Conservation (phyloP, 1,140 invertebrate genomes). For the Drosophila pseudoobscura region DNA sequence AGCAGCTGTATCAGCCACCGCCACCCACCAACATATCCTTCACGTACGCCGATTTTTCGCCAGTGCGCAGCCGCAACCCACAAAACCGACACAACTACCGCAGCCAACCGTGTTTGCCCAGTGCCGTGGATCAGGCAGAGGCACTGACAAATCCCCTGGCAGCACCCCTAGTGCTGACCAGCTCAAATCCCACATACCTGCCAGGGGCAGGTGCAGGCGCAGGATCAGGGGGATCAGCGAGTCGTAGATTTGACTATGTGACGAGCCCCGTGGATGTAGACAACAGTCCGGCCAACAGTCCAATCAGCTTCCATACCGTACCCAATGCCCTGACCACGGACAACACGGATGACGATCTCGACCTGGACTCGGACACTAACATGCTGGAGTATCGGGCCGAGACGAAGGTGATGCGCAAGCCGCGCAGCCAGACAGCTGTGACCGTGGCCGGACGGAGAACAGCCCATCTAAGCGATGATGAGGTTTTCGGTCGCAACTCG, state of each 20-base stretch:
- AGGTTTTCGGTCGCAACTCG: slow-evolving; percentile 75
- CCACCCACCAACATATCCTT: slow-evolving; percentile 80
- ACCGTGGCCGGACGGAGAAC: slow-evolving; percentile 61
- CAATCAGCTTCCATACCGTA: slow-evolving; percentile 63
- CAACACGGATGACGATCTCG: slow-evolving; percentile 78
- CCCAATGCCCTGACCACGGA: slow-evolving; percentile 62
- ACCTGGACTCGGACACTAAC: slow-evolving; percentile 76
- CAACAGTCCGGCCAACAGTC: slow-evolving; percentile 63
- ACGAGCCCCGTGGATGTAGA: slow-evolving; percentile 59
- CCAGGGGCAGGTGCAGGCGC: slow-evolving; percentile 13
- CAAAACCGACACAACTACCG: slow-evolving; percentile 62
- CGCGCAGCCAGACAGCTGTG: slow-evolving; percentile 86
- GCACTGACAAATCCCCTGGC: slow-evolving; percentile 73
- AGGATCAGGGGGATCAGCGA: not conserved
- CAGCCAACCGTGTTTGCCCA: slow-evolving; percentile 73
- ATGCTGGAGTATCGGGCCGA: slow-evolving; percentile 85
- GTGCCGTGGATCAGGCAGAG: slow-evolving; percentile 50
- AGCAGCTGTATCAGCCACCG: slow-evolving; percentile 20
- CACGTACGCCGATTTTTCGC: slow-evolving; percentile 62
- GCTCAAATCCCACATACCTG: slow-evolving; percentile 63
- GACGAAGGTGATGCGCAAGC: slow-evolving; percentile 87
- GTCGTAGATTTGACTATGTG: slow-evolving; percentile 42
- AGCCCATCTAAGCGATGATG: slow-evolving; percentile 73
- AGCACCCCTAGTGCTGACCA: slow-evolving; percentile 71
- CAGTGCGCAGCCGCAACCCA: slow-evolving; percentile 15